A percentile compares a stretch with the other conserved stretches of the same genome.
Conservation (phyloP, 2,888 invertebrate genomes). For the Sminthurides aquaticus region DNA sequence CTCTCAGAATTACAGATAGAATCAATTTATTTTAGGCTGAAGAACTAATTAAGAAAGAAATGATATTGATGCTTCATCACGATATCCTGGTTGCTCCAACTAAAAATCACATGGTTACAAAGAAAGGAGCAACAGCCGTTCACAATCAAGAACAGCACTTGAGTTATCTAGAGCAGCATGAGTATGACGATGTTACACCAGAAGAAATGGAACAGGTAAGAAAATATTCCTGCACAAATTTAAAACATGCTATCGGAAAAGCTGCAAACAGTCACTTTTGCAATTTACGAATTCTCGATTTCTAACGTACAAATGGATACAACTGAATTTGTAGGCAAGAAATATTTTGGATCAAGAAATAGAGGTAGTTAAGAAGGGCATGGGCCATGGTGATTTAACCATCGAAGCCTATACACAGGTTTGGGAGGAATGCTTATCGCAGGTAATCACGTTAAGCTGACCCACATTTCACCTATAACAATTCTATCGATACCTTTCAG, state of each 20-base stretch:
- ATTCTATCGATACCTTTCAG: no score
- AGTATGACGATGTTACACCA: slow-evolving; percentile 65
- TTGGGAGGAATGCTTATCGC: slow-evolving; percentile 93
- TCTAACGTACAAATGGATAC: not conserved
- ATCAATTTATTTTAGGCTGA: slow-evolving; percentile 60
- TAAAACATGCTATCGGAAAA: not conserved
- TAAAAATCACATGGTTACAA: slow-evolving; percentile 42
- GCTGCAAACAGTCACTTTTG: no score
- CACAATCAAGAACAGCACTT: slow-evolving; percentile 60
- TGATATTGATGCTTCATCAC: slow-evolving; percentile 89
- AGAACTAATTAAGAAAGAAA: slow-evolving; percentile 90
- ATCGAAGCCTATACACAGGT: slow-evolving; percentile 87
- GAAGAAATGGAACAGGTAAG: slow-evolving; percentile 57
- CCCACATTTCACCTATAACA: not conserved
- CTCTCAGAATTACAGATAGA: not conserved
- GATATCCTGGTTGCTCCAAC: slow-evolving; percentile 75
- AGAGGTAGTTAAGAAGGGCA: slow-evolving; percentile 80
- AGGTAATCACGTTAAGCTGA: slow-evolving; percentile 61
- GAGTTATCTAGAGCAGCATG: slow-evolving; percentile 76
- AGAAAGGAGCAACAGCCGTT: slow-evolving; percentile 33
- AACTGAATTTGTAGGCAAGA: slow-evolving; percentile 57
- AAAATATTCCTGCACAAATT: not conserved
- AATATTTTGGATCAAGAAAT: slow-evolving; percentile 69
- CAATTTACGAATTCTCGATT: no score
- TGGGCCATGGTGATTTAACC: slow-evolving; percentile 91